phyloP scores from a whole-genome alignment of 2,888 invertebrate genomes.

The Cosmopolites sordidus region DNA sequence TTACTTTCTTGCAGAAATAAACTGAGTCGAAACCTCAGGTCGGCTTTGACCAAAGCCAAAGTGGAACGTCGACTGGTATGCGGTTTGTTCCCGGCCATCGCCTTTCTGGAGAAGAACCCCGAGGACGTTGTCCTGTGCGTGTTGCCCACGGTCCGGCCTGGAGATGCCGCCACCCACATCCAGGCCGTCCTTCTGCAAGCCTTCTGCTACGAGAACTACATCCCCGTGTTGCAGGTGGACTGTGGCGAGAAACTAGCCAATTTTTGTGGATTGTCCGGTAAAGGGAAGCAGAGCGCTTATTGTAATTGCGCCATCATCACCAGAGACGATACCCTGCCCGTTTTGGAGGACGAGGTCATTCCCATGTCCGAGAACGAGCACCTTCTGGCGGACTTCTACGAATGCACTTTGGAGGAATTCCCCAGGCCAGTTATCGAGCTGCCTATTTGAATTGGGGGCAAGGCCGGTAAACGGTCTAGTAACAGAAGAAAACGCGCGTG shows the following conservation, averaged over 20 bases:
- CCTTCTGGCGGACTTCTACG: constrained; percentile 63
- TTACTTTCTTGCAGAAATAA: constrained; percentile 47
- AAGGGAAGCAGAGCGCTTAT: constrained; percentile 47
- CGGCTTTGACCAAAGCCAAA: constrained; percentile 54
- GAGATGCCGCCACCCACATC: constrained; percentile 73
- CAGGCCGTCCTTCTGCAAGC: constrained; percentile 74
- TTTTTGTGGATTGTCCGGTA: constrained; percentile 51
- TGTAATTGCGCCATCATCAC: constrained; percentile 57
- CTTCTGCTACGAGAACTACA: constrained; percentile 74
- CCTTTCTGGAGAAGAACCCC: constrained; percentile 55
- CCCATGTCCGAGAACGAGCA: constrained; percentile 58
- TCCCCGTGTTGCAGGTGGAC: constrained; percentile 54
- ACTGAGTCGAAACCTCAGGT: constrained; percentile 53
- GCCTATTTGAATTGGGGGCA: constrained; percentile 47
- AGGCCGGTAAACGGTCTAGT: background rate
- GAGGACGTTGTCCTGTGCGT: constrained; percentile 66
- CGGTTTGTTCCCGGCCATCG: constrained; percentile 61
- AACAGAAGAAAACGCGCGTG: background rate
- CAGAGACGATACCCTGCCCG: constrained; percentile 44
- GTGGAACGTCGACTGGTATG: constrained; percentile 58
- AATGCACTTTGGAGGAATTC: constrained; percentile 60
- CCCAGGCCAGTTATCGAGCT: constrained; percentile 63
- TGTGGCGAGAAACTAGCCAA: constrained; percentile 52
- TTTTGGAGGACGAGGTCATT: constrained; percentile 29
- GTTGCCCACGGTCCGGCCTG: constrained; percentile 62